Evolutionary conservation across 1,140 invertebrate species (phyloP).

Genomic region (Drosophila quadrilineata): DNA sequence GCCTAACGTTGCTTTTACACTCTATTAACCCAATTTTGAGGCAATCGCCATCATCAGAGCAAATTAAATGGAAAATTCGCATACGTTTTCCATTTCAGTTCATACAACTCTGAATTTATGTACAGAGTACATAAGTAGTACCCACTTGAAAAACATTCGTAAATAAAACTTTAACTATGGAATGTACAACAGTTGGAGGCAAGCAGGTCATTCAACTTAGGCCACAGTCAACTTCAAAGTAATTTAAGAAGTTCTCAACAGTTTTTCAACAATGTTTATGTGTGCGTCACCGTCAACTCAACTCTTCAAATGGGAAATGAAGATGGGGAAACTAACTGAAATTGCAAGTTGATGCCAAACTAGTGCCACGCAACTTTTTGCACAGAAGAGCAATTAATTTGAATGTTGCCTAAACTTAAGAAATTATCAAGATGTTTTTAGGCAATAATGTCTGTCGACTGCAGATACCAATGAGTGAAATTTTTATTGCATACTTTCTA

Average conservation of each 20-base stretch:
- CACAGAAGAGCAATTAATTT: conserved; percentile 47
- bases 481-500: conserved; percentile 17
- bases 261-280: too few relatives aligned
- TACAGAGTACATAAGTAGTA: conserved; percentile 1
- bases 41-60: conserved; percentile 53
- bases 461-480: neutral
- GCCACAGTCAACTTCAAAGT: conserved; percentile 29
- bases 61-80: conserved; percentile 78
- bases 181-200: neutral
- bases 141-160: conserved; percentile 9
- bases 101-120: conserved; percentile 8
- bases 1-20: conserved; percentile 62
- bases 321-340: neutral
- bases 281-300: conserved; percentile 21
- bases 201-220: conserved; percentile 25
- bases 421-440: conserved; percentile 3
- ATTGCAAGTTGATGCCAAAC: conserved; percentile 23
- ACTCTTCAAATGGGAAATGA: conserved; percentile 1
- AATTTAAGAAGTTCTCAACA: conserved; percentile 58
- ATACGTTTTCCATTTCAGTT: conserved; percentile 39
- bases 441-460: neutral
- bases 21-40: conserved; percentile 80
- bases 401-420: conserved; percentile 15
- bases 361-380: conserved; percentile 30
- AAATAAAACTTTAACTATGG: conserved; percentile 35